Evolutionary conservation across 2,888 invertebrate genomes (phyloP).

Genomic region (Zaprionus lineosus): DNA sequence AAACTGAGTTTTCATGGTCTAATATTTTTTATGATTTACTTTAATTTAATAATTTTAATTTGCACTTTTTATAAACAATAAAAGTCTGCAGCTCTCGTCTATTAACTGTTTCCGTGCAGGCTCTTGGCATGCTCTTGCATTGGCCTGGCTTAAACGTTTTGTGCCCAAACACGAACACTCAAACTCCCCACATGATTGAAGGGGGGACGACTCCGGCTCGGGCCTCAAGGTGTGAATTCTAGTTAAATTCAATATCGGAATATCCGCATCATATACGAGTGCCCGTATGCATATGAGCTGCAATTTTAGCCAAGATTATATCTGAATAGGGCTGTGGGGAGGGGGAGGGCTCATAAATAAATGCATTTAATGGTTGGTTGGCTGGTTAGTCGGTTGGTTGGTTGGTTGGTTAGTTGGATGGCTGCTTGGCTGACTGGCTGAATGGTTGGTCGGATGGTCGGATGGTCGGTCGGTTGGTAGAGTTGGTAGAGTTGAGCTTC

Average conservation of each 20-base stretch:
- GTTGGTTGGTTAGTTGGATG: constrained; percentile 3
- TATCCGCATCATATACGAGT: constrained; percentile 57
- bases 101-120: too few species aligned
- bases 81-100: too few species aligned
- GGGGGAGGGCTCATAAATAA: constrained; percentile 72
- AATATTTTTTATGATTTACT: too few species aligned
- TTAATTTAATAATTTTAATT: too few species aligned
- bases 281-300: constrained; percentile 66
- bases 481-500: background rate
- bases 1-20: too few species aligned
- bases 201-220: background rate
- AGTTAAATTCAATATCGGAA: constrained; percentile 71
- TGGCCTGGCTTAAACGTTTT: too few species aligned
- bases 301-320: constrained; percentile 69
- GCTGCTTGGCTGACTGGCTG: constrained; percentile 7
- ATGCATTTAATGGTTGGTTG: constrained; percentile 74
- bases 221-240: constrained; percentile 75
- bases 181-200: too few species aligned
- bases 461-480: background rate
- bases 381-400: constrained; percentile 1
- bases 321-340: too few species aligned
- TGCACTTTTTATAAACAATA: too few species aligned
- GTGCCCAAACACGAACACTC: too few species aligned
- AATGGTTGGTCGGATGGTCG: constrained; percentile 1
- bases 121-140: too few species aligned